Evolutionary conservation across 2,888 invertebrate genomes (phyloP).

Genomic region (Belgica antarctica): DNA sequence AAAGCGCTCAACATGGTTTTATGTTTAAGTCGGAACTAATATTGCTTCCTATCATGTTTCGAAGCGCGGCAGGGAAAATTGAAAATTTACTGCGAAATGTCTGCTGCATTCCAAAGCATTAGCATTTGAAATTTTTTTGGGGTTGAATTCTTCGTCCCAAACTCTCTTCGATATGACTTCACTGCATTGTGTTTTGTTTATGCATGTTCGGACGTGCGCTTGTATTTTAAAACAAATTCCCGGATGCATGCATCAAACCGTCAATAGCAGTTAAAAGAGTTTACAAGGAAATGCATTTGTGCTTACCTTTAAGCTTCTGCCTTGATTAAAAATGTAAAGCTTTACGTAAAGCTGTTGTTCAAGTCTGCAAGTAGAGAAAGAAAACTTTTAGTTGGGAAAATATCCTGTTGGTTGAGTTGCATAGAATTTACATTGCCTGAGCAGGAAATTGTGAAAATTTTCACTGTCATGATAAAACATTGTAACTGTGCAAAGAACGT

Average conservation of each 20-base stretch:
- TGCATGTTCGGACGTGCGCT: conserved; percentile 20
- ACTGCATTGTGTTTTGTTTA: background rate
- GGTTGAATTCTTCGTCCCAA: conserved; percentile 1
- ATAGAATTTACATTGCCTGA: background rate
- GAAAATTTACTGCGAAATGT: conserved; percentile 26
- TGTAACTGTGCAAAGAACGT: conserved; percentile 22
- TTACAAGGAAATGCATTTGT: background rate
- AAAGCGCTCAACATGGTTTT: background rate
- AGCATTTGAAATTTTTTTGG: background rate
- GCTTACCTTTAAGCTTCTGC: background rate
- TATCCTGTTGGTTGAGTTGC: conserved; percentile 2
- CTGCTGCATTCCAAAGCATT: conserved; percentile 1
- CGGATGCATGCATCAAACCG: background rate
- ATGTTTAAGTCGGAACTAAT: conserved; percentile 26
- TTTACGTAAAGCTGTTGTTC: background rate
- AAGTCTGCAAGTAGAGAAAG: background rate
- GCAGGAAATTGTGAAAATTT: background rate
- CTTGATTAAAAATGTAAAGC: too few species aligned
- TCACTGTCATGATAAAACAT: background rate
- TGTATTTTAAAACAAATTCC: background rate
- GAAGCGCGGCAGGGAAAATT: background rate
- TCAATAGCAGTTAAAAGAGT: conserved; percentile 6
- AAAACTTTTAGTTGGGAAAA: background rate
- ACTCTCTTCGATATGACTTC: conserved; percentile 3
- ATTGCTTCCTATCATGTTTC: conserved; percentile 4